Evolutionary conservation across 2,797 vertebrate genomes (phyloP).

Genomic region (Artibeus lituratus): DNA sequence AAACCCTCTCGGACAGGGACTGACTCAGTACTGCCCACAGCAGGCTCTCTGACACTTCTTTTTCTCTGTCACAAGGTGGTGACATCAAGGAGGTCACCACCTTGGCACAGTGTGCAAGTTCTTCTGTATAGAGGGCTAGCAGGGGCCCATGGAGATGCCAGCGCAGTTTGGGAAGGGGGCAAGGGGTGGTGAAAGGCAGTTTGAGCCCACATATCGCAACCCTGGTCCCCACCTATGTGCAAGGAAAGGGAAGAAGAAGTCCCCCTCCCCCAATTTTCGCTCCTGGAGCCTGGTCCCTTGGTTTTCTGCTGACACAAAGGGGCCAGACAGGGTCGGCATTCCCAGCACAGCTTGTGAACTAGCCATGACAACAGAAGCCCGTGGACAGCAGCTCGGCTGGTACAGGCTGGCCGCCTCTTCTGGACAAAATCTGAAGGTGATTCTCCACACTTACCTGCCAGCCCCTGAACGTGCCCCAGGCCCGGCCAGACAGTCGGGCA

Average conservation of each 20-base stretch:
- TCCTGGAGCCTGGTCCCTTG: background rate
- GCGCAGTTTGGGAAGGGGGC: background rate
- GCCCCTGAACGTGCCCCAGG: background rate
- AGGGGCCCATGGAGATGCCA: background rate
- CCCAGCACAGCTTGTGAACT: background rate
- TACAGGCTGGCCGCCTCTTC: background rate
- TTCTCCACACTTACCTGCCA: background rate
- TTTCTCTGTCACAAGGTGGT: background rate
- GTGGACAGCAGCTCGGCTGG: background rate
- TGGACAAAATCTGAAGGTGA: background rate
- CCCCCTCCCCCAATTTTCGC: accelerated
- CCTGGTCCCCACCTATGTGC: background rate
- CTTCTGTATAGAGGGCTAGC: background rate
- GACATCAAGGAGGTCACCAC: background rate
- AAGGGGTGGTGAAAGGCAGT: background rate
- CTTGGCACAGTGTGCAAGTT: background rate
- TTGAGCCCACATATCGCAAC: background rate
- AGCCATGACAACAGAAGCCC: background rate
- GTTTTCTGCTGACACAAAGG: background rate
- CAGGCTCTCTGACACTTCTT: background rate
- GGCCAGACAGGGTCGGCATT: background rate
- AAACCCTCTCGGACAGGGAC: background rate
- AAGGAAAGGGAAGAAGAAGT: background rate
- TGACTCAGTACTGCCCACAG: accelerated
- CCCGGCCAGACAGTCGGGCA: background rate